Evolutionary conservation across 2,113 vertebrate species (phyloP).

Genomic region (Nesogale talazaci): DNA sequence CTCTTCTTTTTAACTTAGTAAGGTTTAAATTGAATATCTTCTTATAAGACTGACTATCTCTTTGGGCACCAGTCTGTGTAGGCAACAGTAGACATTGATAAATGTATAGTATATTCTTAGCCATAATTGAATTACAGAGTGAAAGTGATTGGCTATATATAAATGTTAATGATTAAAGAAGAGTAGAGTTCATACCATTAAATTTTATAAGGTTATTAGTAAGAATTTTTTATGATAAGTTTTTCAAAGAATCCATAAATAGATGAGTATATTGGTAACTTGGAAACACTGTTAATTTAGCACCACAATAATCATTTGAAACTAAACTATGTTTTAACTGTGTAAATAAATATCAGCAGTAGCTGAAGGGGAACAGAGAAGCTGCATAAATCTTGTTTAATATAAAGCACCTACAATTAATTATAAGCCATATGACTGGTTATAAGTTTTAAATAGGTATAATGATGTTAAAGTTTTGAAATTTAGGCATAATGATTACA

Average conservation of each 20-base stretch:
- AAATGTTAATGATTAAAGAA: conserved; percentile 7
- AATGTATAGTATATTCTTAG: not conserved
- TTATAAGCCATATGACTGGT: not conserved
- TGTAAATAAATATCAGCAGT: not conserved
- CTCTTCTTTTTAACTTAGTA: not conserved
- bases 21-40: not conserved
- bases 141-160: conserved; percentile 13
- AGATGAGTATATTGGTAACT: conserved; percentile 3
- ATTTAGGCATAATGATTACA: not conserved
- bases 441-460: not conserved
- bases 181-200: not conserved
- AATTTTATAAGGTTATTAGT: conserved; percentile 40
- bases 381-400: not conserved
- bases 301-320: conserved; percentile 32
- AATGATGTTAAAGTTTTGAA: not conserved
- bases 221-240: conserved; percentile 21
- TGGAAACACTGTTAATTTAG: not conserved
- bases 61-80: not conserved
- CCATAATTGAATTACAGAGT: not conserved
- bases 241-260: not conserved
- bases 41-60: not conserved
- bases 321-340: conserved; percentile 34
- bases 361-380: not conserved
- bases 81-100: not conserved
- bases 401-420: not conserved